Evolutionary conservation across 1,140 invertebrate genomes (phyloP), one percentile per base, ranked within the genome.

Genomic region (Eurosta solidaginis): DNA sequence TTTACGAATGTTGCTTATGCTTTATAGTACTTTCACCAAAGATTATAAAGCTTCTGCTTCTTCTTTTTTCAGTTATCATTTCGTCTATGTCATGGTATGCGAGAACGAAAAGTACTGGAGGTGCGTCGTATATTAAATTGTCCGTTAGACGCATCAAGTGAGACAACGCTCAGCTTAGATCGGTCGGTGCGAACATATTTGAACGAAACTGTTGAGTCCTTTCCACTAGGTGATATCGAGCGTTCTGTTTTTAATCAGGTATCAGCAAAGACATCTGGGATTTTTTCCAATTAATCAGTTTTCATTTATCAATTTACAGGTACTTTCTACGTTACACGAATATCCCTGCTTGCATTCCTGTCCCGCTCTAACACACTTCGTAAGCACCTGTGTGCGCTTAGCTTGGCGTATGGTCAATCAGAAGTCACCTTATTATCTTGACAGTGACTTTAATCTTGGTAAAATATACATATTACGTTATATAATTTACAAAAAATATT

Each of bases 381-480:
- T 91, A 6, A 89, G 89, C 7, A 90, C 91, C 20, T 89, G 90
- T 12, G 91, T 90, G 25, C 86, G 91, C 50, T 88, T 91, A 14
- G 90, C 91, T 25, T 92, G 91, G 91, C 85, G 88, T 22, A 84
- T 92, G 80, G 89, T 90, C 33, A 90, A 92, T 80, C 91, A 91
- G 80, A 87, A 89, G 36, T 89, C 91, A 10, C 90, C 91, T 10
- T 89, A 91, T 50, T 88, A 91, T 74, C 87, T 92, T 78, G 91
- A 92, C 80, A 91, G 89, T 12, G 91, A 92, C 83, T 92, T 92
- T 74, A 91, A 91, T 80, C 89, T 91, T 59, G 90, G 90, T 91
- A 77, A 36, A 14, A 17, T 1, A 29, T 63, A 36, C 9, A 6
- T 27, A 27, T 36, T 33, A 22, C n/a, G n/a, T n/a, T n/a, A n/a